These are phyloP conservation scores for Drosophila pegasa DNA, from an alignment of 2,888 invertebrate species.

Conservation along the genomic window DNA sequence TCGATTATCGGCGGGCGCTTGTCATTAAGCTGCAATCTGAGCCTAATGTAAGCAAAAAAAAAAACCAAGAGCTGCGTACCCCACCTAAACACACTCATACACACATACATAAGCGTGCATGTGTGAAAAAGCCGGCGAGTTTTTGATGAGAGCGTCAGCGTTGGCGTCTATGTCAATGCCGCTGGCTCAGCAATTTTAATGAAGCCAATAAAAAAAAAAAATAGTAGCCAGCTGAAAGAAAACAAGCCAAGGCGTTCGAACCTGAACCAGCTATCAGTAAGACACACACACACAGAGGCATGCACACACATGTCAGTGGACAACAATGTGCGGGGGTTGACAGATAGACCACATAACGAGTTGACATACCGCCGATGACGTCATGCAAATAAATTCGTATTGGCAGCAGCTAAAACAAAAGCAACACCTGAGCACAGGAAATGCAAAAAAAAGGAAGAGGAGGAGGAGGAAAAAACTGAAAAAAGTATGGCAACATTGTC, in stretches of 20 bases:
- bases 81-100: slow-evolving; percentile 19
- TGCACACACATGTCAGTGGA: slow-evolving; percentile 23
- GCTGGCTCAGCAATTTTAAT: slow-evolving; percentile 51
- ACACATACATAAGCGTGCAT: not conserved
- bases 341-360: slow-evolving; percentile 52
- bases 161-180: slow-evolving; percentile 30
- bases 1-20: slow-evolving; percentile 22
- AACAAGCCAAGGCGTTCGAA: slow-evolving; percentile 56
- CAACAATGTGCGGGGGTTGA: slow-evolving; percentile 67
- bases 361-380: slow-evolving; percentile 64
- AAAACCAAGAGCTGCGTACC: slow-evolving; percentile 23
- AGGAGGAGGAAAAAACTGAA: slow-evolving; percentile 29
- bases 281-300: slow-evolving; percentile 23
- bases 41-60: slow-evolving; percentile 29
- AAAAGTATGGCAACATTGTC: slow-evolving; percentile 41
- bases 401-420: slow-evolving; percentile 31
- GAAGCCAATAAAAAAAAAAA: slow-evolving; percentile 53
- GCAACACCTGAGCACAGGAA: slow-evolving; percentile 48
- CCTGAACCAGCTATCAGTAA: slow-evolving; percentile 48
- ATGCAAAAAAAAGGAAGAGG: slow-evolving; percentile 18
- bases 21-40: slow-evolving; percentile 12
- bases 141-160: slow-evolving; percentile 52
- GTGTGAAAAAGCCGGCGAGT: slow-evolving; percentile 55
- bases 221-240: slow-evolving; percentile 53
- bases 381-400: slow-evolving; percentile 55